Evolutionary conservation across 2,888 invertebrate genomes (phyloP), one percentile per base, ranked within the genome.

Genomic region (Brachyptera risi): DNA sequence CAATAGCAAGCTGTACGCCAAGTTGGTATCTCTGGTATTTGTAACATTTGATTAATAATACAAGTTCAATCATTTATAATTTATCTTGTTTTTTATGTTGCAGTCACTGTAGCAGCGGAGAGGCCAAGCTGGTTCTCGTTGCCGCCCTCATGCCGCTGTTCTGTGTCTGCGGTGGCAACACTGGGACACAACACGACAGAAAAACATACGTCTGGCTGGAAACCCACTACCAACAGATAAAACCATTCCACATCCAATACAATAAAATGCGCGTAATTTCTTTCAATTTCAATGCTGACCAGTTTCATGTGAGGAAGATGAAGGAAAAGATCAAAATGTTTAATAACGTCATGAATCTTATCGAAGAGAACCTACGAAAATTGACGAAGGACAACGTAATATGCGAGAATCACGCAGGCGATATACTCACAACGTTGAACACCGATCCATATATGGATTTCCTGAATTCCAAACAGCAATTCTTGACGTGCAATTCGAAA

Each of bases 141-240:
- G 62, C 67, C 11, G 66, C 64, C 1, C 64, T 69, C 9, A 35
- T 67, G 40, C 68, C 68, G n/a, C 24, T 68, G 9, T 58, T 65
- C 35, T 44, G 57, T 15, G 60, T 62, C 3, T 66, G 66, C 38
- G 31, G 31, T 7, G 31, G 31, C 31, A 5, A 31, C 11, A 7
- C 5, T 31, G n/a, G n/a, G n/a, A n/a, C n/a, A n/a, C 44, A 63
- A 2, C 50, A 62, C 15, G 56, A 63, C 21, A 62, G 65, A 9
- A 60, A 61, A 21, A 44, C 63, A 4, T 60, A 64, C 37, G 21
- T 65, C 13, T 72, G 72, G 71, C 63, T 73, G 31, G 67, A 69
- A 56, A 68, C 68, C 21, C 68, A 72, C 62, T 69, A 67, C 50
- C 63, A 67, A 17, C 61, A 67, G 23, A 59, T 73, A 15, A 64